phyloP scores from a whole-genome alignment of 2,797 vertebrate genomes.

The Catostomus latipinnis region DNA sequence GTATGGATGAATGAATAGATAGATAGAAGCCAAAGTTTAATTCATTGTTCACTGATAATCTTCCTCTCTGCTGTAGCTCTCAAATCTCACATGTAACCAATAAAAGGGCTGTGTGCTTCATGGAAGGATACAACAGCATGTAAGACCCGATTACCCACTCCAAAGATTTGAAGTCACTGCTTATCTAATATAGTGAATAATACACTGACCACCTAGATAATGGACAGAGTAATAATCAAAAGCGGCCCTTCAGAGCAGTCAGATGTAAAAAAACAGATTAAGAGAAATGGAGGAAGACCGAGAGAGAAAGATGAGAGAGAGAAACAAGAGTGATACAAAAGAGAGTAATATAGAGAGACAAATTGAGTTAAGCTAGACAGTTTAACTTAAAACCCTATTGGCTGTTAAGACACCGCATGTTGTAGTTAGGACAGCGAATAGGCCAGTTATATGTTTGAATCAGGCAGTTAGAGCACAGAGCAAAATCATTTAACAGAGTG shows the following conservation, averaged over 20 bases:
- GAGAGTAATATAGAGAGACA: conserved; percentile 9
- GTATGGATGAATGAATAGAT: too few relatives aligned
- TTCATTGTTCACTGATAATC: too few relatives aligned
- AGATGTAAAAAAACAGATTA: conserved; percentile 23
- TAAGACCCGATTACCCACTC: conserved; percentile 1
- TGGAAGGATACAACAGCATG: neutral
- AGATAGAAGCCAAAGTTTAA: too few relatives aligned
- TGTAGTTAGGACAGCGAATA: conserved; percentile 15
- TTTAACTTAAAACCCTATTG: conserved; percentile 35
- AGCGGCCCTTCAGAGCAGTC: conserved; percentile 13
- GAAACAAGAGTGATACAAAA: conserved; percentile 15
- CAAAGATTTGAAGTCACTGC: conserved; percentile 20
- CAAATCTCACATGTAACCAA: neutral
- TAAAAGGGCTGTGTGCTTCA: conserved; percentile 19
- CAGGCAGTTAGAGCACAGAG: neutral
- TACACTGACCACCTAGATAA: conserved; percentile 19
- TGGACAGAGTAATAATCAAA: conserved; percentile 31
- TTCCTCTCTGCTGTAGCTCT: too few relatives aligned
- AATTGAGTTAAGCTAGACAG: conserved; percentile 32
- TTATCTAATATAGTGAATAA: conserved; percentile 12
- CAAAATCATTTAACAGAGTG: neutral
- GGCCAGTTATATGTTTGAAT: conserved; percentile 32
- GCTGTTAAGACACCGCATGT: conserved; percentile 29
- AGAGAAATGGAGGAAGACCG: conserved; percentile 23
- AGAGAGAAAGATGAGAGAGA: neutral